Evolutionary conservation across 2,113 vertebrate species (phyloP).

Genomic region (Sapayoa aenigma): DNA sequence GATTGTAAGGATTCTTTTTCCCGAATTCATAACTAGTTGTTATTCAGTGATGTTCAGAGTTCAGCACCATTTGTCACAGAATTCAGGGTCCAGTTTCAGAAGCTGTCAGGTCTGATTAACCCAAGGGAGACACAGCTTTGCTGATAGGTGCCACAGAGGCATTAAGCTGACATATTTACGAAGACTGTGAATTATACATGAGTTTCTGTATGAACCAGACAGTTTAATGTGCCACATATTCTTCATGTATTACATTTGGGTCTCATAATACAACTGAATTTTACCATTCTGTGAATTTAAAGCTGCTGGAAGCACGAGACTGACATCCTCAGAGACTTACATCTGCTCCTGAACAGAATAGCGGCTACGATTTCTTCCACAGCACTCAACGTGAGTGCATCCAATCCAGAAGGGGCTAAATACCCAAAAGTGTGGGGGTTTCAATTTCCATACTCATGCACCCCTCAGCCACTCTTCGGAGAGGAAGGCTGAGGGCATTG

Average conservation of each 20-base stretch:
- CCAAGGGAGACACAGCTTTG: neutral
- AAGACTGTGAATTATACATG: slow-evolving; percentile 34
- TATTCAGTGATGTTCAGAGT: neutral
- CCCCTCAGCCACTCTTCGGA: neutral
- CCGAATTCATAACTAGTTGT: neutral
- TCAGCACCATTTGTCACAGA: neutral
- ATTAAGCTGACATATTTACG: slow-evolving; percentile 30
- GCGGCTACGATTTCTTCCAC: neutral
- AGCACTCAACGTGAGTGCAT: neutral
- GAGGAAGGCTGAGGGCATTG: neutral
- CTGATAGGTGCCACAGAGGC: neutral
- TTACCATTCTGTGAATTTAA: neutral
- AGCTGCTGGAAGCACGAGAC: neutral
- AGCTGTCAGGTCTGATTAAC: slow-evolving; percentile 4
- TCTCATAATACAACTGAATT: neutral
- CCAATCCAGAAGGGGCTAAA: neutral
- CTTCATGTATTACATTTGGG: neutral
- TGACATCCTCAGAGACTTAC: neutral
- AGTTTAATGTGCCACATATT: neutral
- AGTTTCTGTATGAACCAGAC: slow-evolving; percentile 10
- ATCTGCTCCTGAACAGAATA: neutral
- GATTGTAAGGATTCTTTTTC: neutral
- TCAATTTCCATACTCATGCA: neutral
- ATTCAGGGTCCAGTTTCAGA: neutral
- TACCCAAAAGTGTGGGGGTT: neutral